Percentiles rank a stretch among this genome's conserved stretches.
Conservation (phyloP, 2,113 vertebrate species). For the Lagopus leucura region DNA sequence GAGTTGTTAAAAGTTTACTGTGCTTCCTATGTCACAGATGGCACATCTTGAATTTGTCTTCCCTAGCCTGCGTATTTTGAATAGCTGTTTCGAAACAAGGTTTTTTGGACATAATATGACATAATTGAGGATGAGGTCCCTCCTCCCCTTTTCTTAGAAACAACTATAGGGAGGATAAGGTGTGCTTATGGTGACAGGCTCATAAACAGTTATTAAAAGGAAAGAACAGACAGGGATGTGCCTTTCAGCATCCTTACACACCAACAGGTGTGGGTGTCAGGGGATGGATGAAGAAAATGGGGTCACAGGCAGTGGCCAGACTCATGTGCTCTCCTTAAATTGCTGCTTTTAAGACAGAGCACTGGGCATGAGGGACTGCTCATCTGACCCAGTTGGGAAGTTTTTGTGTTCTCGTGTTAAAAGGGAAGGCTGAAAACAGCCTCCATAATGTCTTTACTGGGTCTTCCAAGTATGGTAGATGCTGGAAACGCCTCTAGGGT, state of each 20-base stretch:
- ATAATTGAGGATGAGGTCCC: neutral
- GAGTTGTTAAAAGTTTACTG: neutral
- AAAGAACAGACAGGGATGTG: neutral
- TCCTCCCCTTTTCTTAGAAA: neutral
- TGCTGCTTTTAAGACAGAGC: neutral
- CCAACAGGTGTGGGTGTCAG: neutral
- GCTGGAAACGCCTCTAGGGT: slow-evolving; percentile 2
- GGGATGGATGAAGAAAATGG: neutral
- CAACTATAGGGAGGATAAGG: neutral
- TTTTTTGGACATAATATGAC: neutral
- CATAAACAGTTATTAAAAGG: neutral
- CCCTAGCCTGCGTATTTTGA: neutral
- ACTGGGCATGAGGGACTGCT: neutral
- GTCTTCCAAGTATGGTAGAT: neutral
- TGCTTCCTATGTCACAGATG: neutral
- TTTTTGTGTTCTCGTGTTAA: neutral
- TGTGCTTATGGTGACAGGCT: neutral
- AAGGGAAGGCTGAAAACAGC: neutral
- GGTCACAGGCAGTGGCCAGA: neutral
- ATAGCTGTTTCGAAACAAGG: neutral
- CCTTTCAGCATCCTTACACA: neutral
- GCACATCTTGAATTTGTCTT: neutral
- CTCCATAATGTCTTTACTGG: neutral
- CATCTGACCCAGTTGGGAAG: accelerated
- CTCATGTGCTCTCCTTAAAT: neutral